Percentiles rank a stretch among this genome's conserved stretches.
These are phyloP conservation scores for Nibea albiflora DNA, from an alignment of 2,113 vertebrate species.

Conservation along the genomic window DNA sequence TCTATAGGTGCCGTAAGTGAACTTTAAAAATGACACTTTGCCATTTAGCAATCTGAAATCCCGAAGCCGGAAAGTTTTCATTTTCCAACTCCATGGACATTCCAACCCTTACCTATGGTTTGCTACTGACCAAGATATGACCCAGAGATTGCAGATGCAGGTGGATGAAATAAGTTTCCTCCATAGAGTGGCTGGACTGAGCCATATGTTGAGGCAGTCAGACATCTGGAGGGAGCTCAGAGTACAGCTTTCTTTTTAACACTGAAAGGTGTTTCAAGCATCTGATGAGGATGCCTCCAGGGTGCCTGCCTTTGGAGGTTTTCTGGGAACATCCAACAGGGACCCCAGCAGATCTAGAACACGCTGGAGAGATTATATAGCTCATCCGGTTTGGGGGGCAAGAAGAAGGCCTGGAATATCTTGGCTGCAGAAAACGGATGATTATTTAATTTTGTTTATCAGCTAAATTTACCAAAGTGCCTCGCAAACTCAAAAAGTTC, in stretches of 20 bases:
- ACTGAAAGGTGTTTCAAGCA: too few species aligned
- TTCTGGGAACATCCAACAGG: neutral
- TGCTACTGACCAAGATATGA: too few species aligned
- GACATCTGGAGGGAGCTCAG: too few species aligned
- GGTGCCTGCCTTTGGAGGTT: neutral
- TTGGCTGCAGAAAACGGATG: neutral
- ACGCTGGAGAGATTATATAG: neutral
- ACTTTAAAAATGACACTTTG: neutral
- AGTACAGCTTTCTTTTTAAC: too few species aligned
- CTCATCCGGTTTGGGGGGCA: neutral
- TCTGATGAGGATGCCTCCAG: too few species aligned
- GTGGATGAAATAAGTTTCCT: too few species aligned
- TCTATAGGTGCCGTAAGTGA: neutral
- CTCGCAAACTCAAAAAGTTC: neutral
- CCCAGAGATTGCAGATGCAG: too few species aligned
- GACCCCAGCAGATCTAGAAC: neutral
- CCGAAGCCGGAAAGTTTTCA: neutral
- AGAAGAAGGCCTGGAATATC: neutral
- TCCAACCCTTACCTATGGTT: too few species aligned
- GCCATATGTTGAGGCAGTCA: too few species aligned
- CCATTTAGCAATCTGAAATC: neutral
- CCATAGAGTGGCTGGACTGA: too few species aligned
- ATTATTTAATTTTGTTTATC: neutral
- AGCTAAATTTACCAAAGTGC: neutral
- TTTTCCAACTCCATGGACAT: too few species aligned